Base-by-base conservation (phyloP, 2,888 invertebrate species). In the Idaea straminata region DNA sequence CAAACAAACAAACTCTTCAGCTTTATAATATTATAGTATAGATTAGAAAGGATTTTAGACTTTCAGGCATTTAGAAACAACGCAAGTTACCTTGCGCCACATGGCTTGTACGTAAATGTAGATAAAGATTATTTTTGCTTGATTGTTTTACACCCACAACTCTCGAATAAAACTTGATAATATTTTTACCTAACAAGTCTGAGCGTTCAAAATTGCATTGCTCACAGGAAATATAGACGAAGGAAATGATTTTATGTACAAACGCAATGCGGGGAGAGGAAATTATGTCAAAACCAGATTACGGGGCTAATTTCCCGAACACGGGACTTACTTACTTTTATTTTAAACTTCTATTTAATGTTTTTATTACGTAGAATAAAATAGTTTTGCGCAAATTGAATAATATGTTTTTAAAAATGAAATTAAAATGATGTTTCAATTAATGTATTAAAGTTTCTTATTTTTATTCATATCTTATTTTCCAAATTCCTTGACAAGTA, bases 211-310 rank as follows among this genome's bases (percentile, higher is more conserved):
- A 70, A 70, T 68, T 64, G 69, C 62, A 65, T 63, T 64, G 61
- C 64, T 57, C 34, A 64, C 67, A 64, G 68, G 69, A 70, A 72
- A 67, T 66, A 61, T 65, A 69, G 66, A 69, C 69, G 70, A 71
- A 82, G 83, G 82, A 85, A 85, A 85, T 86, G 80, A 70, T 72
- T 74, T 84, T 82, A 80, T 72, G 70, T 72, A 70, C 71, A 75
- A 77, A 81, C 76, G 74, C 80, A 73, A 74, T 74, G 72, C 75
- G 73, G 78, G 76, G 74, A 80, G 72, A 84, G 89, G 88, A 90
- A 89, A 90, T 89, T 79, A 83, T 87, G 78, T 84, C 83, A 84
- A 83, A 84, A 89, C 83, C 75, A 83, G 86, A 87, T 90, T 89
- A 87, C 78, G 78, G 72, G 81, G 82, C 83, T 89, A 87, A 89